Conservation (phyloP, 2,113 vertebrate genomes). For the Phalacrocorax pelagicus region DNA sequence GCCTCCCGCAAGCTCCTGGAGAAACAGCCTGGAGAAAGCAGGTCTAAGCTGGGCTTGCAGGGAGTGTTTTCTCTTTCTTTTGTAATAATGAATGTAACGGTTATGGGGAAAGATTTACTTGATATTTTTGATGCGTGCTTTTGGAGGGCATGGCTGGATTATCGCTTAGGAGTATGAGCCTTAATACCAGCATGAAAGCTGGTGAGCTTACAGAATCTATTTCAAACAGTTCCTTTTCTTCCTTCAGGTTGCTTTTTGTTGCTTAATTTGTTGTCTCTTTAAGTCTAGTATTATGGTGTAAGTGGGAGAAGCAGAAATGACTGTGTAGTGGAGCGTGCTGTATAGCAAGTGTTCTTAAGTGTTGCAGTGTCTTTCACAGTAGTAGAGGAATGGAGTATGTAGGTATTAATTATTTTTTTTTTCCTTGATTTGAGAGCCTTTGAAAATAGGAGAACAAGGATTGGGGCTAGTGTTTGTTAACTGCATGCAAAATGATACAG, state of each 20-base stretch:
- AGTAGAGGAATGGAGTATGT: fast-evolving
- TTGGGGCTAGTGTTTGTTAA: not conserved
- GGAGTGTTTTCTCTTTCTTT: fast-evolving
- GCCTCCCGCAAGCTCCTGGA: fast-evolving
- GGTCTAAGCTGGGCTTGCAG: fast-evolving
- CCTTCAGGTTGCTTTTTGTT: fast-evolving
- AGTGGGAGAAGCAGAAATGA: not conserved
- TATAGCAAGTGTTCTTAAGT: fast-evolving
- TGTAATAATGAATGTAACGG: fast-evolving
- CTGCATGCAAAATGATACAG: fast-evolving
- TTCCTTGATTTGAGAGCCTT: no score
- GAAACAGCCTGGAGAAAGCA: not conserved
- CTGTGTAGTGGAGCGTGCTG: fast-evolving
- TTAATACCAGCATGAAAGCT: no score
- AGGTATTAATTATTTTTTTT: fast-evolving
- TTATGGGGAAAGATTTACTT: fast-evolving
- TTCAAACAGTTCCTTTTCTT: not conserved
- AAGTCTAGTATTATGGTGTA: fast-evolving
- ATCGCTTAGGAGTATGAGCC: no score
- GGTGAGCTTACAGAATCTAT: fast-evolving
- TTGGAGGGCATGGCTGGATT: fast-evolving
- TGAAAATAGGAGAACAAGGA: not conserved
- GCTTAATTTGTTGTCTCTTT: not conserved
- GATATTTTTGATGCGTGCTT: not conserved
- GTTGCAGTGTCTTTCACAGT: fast-evolving